Base-by-base conservation (phyloP, 1,140 invertebrate species). In the Zaprionus inermis region DNA sequence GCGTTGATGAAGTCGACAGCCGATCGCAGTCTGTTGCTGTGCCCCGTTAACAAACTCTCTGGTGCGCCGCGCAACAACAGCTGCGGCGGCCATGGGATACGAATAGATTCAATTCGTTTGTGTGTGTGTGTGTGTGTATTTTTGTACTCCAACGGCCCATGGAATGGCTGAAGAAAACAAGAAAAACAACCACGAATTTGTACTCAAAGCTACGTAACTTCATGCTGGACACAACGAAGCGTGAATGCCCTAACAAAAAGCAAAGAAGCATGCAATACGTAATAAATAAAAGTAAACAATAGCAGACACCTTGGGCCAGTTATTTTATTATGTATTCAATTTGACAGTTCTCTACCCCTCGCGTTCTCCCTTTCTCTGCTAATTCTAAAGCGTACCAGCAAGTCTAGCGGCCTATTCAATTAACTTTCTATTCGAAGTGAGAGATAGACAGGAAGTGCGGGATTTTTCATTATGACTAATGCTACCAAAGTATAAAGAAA, bases 131-230 rank as follows among this genome's bases (percentile, higher is more conserved):
- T 28, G 24, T 28, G 24, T 28, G 80, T 83, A 84, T 84, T 84
- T 84, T 63, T 78, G 81, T 84, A 85, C 70, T 72, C 64, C 68
- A 82, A 81, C 38, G 44, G 73, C 52, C 69, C 81, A 85, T 61
- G 55, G 63, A 18, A 22, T 11, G 18, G 44, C 44, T 60, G 51
- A 65, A 72, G 59, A 74, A 69, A 66, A 69, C 46, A 46, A 57
- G 46, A 32, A 61, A 66, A 68, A 64, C 51, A 57, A 64, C 56
- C 20, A 68, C 57, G 34, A 54, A 44, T n/a, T 44, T 14, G 14
- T 24, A 36, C 49, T n/a, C 36, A n/a, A 6, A 38, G 44, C 16
- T 51, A 32, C 1, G 5, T 10, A 10, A 54, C 18, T 18, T 30
- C 10, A 36, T 11, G 18, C n/a, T 44, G 22, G 9, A 6, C 16